A percentile compares a stretch with the other conserved stretches of the same genome.
Evolutionary conservation across 2,888 invertebrate species (phyloP).

Genomic region (Disparrhopalites patrizii): DNA sequence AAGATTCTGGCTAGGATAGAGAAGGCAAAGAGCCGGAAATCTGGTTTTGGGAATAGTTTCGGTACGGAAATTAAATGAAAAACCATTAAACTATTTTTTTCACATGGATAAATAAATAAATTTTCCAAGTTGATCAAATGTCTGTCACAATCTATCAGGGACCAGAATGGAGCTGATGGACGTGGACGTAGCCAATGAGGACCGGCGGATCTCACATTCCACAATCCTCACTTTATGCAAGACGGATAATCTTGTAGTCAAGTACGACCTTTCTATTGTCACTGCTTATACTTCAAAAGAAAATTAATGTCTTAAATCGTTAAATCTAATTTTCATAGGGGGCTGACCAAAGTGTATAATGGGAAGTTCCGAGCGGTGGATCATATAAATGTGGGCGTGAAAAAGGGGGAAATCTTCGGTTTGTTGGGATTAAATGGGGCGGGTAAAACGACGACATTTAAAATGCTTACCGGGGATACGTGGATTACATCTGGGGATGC

Average conservation of each 20-base stretch:
- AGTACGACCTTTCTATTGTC: too few relatives aligned
- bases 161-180: neutral
- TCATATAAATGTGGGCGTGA: conserved; percentile 65
- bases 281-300: too few relatives aligned
- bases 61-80: neutral
- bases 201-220: neutral
- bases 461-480: conserved; percentile 83
- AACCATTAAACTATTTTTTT: neutral
- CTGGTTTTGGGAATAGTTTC: neutral
- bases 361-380: conserved; percentile 69
- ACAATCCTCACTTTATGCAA: neutral
- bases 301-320: neutral
- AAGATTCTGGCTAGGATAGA: neutral
- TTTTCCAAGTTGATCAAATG: too few relatives aligned
- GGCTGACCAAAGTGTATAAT: conserved; percentile 73
- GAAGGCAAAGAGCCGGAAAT: neutral
- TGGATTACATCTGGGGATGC: conserved; percentile 61
- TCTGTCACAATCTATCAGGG: neutral
- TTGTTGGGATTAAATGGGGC: conserved; percentile 80
- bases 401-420: conserved; percentile 72
- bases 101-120: too few relatives aligned
- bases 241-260: conserved; percentile 2
- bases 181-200: neutral
- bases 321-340: conserved; percentile 56
- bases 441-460: conserved; percentile 84